Evolutionary conservation across 1,140 invertebrate genomes (phyloP).

Genomic region (Pseudomyrmex pallidus): DNA sequence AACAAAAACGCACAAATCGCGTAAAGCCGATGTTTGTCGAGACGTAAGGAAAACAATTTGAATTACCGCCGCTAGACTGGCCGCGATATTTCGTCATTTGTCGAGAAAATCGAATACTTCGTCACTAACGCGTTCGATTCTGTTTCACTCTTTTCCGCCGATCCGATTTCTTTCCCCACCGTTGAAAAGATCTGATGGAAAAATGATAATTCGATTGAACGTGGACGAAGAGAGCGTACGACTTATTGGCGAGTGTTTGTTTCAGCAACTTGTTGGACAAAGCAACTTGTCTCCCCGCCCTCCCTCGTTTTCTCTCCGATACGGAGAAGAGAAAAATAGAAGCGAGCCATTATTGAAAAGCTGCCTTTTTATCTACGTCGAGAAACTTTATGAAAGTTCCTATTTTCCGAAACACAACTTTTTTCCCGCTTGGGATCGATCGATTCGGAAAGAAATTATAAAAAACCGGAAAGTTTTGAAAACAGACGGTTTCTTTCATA

Average conservation of each 20-base stretch:
- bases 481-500: background rate
- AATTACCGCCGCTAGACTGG: slow-evolving; percentile 1
- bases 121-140: slow-evolving; percentile 6
- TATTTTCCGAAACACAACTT: background rate
- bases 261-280: slow-evolving; percentile 39
- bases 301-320: background rate
- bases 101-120: background rate
- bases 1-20: no score
- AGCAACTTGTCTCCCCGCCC: no score
- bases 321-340: slow-evolving; percentile 28
- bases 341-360: slow-evolving; percentile 20
- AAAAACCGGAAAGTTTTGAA: background rate
- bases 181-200: slow-evolving; percentile 5
- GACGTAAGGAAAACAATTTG: background rate
- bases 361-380: slow-evolving; percentile 17
- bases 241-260: slow-evolving; percentile 41
- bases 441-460: background rate
- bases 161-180: slow-evolving; percentile 14
- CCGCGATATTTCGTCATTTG: background rate
- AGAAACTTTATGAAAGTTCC: background rate
- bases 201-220: slow-evolving; percentile 48
- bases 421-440: background rate
- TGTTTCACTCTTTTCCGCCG: slow-evolving; percentile 4
- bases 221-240: background rate
- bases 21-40: no score